Percentiles rank a stretch among this genome's conserved stretches.
These are phyloP conservation scores for Stegastes partitus DNA, from an alignment of 2,113 vertebrate genomes.

Conservation along the genomic window DNA sequence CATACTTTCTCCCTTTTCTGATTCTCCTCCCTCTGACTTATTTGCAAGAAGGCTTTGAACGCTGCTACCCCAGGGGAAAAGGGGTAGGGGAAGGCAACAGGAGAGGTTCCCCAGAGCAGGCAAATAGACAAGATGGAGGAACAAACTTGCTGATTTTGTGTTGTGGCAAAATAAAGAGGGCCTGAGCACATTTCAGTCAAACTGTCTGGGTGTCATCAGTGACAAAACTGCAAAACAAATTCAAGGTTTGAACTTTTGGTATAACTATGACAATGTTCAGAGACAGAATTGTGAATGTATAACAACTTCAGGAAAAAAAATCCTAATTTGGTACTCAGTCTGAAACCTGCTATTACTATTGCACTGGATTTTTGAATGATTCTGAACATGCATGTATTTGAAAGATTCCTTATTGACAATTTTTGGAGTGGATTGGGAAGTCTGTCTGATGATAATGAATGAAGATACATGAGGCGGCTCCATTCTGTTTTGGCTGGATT, in stretches of 20 bases:
- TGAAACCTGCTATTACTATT: no score
- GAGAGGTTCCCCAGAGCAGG: constrained; percentile 41
- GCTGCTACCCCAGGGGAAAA: neutral
- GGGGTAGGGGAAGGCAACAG: constrained; percentile 6
- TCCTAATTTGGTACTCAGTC: no score
- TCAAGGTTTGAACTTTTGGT: neutral
- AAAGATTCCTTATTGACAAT: no score
- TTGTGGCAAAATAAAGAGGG: constrained; percentile 2
- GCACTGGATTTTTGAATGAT: no score
- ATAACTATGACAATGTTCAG: neutral
- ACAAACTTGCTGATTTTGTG: constrained; percentile 52
- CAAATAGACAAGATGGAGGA: constrained; percentile 35
- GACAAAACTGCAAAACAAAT: neutral
- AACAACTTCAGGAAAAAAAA: neutral
- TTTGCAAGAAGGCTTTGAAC: constrained; percentile 45
- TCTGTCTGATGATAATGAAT: no score
- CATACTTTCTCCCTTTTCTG: neutral
- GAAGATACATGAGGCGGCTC: no score
- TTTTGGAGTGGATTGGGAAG: no score
- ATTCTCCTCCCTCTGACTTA: constrained; percentile 15
- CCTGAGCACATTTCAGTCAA: neutral
- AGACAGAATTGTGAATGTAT: neutral
- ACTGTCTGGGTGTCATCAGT: no score
- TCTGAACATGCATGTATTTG: neutral
- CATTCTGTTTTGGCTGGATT: no score